phyloP scores from a whole-genome alignment of 1,140 invertebrate genomes.

The Drosophila arawakana region DNA sequence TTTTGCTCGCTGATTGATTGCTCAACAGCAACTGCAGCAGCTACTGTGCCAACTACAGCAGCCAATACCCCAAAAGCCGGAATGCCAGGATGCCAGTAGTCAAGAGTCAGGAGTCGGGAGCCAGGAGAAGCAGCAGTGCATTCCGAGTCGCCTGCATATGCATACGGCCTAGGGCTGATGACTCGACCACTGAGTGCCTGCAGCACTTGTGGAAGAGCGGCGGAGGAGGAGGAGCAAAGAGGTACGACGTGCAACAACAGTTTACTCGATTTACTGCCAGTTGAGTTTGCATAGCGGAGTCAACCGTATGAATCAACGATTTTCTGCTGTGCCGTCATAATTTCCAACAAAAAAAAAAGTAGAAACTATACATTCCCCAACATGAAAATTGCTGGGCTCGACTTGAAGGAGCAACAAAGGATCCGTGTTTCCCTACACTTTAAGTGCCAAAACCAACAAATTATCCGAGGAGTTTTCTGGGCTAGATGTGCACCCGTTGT shows the following conservation, averaged over 20 bases:
- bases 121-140: slow-evolving; percentile 45
- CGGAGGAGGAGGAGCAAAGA: neutral
- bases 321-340: slow-evolving; percentile 76
- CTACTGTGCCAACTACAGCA: slow-evolving; percentile 16
- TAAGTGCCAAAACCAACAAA: slow-evolving; percentile 73
- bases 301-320: slow-evolving; percentile 81
- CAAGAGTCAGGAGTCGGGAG: slow-evolving; percentile 5
- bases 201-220: slow-evolving; percentile 26
- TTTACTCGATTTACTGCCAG: slow-evolving; percentile 79
- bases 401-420: slow-evolving; percentile 27
- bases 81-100: slow-evolving; percentile 9
- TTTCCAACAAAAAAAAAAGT: slow-evolving; percentile 65
- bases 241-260: slow-evolving; percentile 61
- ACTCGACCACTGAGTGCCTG: slow-evolving; percentile 58
- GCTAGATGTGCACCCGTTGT: slow-evolving; percentile 33
- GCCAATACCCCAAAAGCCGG: slow-evolving; percentile 16
- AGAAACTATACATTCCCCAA: slow-evolving; percentile 11
- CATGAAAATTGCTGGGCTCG: neutral
- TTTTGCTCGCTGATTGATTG: slow-evolving; percentile 84
- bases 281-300: slow-evolving; percentile 77
- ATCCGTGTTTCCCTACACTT: slow-evolving; percentile 16
- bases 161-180: slow-evolving; percentile 75
- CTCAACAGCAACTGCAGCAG: slow-evolving; percentile 78
- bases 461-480: slow-evolving; percentile 48
- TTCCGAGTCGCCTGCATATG: slow-evolving; percentile 72